Base-by-base conservation (phyloP, 2,888 invertebrate genomes). In the Tortricodes alternella region DNA sequence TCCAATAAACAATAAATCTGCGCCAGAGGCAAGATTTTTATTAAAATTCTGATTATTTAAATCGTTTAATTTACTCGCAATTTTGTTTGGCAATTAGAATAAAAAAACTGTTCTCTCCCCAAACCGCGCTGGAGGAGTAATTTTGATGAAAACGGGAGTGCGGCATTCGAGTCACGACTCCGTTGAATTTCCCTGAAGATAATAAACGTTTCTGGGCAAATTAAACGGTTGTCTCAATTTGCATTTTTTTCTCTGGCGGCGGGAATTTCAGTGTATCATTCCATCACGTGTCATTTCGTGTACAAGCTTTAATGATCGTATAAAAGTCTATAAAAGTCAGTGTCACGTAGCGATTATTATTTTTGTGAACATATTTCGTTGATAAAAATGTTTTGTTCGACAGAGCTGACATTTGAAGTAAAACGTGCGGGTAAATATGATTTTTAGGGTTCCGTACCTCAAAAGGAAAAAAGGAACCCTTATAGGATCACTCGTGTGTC, bases 181-280 rank as follows among this genome's bases (percentile, higher is more conserved):
- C 64, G 78, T 73, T 78, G 78, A 85, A 85, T 86, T 85, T 85
- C 82, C 84, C 85, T 79, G 80, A 87, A 85, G 85, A 84, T 85
- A 85, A 86, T 83, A 84, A 85, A 85, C 79, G 81, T 79, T 75
- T 78, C 73, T 67, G 78, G 77, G 73, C 76, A 82, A 86, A 85
- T 85, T 83, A 84, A 85, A 84, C 83, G 79, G 78, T 78, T 79
- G 78, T 79, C 48, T 53, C 39, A 38, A 50, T 62, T 61, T 78
- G 71, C 68, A 72, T 68, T 65, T 63, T 56, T 62, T 61, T 55
- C 37, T 51, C 32, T 27, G 41, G 49, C 43, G 11, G 4, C 18
- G 37, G 6, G 23, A 55, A 56, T 37, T 50, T 37, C 37, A 35
- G 37, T 44, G 43, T 56, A 38, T 46, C 46, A 34, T 56, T 56